Percentiles rank a stretch among this genome's conserved stretches.
These are phyloP conservation scores for Calephelis virginiensis DNA, from an alignment of 1,140 invertebrate genomes.

Conservation along the genomic window DNA sequence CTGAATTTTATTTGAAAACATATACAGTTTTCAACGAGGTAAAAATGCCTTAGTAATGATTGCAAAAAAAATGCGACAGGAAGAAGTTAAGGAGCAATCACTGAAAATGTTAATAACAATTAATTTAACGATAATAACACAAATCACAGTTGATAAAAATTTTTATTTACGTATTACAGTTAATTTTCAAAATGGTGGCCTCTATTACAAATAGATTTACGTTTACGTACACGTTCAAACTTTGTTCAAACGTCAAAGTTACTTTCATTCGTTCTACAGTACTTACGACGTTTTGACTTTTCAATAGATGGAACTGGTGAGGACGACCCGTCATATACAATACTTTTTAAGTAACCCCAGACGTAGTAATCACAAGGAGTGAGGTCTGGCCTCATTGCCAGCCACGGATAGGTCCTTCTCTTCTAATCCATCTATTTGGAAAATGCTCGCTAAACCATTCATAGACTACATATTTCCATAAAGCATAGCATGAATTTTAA, in stretches of 20 bases:
- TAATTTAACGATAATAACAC: constrained; percentile 14
- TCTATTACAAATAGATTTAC: constrained; percentile 14
- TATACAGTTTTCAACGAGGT: too few relatives aligned
- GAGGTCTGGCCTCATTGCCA: constrained; percentile 25
- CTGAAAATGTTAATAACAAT: constrained; percentile 15
- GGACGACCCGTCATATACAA: constrained; percentile 13
- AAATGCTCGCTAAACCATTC: constrained; percentile 11
- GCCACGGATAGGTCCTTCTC: constrained; percentile 23
- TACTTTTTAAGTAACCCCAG: too few relatives aligned
- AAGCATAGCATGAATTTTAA: too few relatives aligned
- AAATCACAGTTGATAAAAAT: constrained; percentile 10
- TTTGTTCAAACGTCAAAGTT: neutral
- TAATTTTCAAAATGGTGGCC: constrained; percentile 15
- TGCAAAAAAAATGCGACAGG: too few relatives aligned
- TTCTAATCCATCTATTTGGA: constrained; percentile 25
- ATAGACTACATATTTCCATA: too few relatives aligned
- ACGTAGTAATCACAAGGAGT: constrained; percentile 23
- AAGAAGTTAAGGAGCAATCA: constrained; percentile 7
- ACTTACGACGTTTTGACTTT: constrained; percentile 15
- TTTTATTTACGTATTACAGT: constrained; percentile 11
- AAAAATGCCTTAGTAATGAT: too few relatives aligned
- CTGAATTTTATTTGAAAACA: too few relatives aligned
- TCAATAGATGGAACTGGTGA: constrained; percentile 9
- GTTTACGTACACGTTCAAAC: neutral
- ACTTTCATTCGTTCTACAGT: constrained; percentile 15